Conservation (phyloP, 2,888 invertebrate species). For the Drosophila acutilabella region DNA sequence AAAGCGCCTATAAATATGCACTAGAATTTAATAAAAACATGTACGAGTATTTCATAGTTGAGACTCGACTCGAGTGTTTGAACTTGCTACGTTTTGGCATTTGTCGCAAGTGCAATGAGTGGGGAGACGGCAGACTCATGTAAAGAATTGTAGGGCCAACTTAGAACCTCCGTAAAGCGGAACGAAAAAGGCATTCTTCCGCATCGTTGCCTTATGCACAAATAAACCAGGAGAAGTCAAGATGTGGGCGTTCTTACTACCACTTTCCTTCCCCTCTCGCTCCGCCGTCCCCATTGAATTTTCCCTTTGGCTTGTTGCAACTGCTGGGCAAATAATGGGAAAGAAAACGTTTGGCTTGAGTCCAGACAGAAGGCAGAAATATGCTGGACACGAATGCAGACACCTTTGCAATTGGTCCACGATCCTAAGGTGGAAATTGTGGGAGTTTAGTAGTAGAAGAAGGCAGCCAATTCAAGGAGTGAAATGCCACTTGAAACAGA, state of each 20-base stretch:
- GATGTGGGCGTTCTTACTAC: conserved; percentile 6
- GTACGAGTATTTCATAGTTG: background rate
- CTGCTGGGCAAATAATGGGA: conserved; percentile 81
- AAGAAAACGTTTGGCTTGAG: conserved; percentile 38
- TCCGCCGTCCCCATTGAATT: conserved; percentile 17
- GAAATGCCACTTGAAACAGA: conserved; percentile 77
- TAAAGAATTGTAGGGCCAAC: conserved; percentile 30
- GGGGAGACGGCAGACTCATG: conserved; percentile 9
- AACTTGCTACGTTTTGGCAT: conserved; percentile 17
- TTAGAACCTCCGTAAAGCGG: conserved; percentile 37
- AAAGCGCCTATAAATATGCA: background rate
- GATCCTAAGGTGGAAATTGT: conserved; percentile 39
- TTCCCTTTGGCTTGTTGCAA: conserved; percentile 63
- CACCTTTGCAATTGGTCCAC: conserved; percentile 26
- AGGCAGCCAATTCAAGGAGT: conserved; percentile 62
- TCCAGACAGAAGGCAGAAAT: conserved; percentile 50
- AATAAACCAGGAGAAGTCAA: conserved; percentile 65
- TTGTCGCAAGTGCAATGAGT: conserved; percentile 51
- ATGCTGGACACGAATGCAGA: conserved; percentile 32
- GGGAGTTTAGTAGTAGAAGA: conserved; percentile 24
- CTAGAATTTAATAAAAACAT: background rate
- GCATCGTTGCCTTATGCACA: conserved; percentile 72
- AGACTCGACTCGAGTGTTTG: background rate
- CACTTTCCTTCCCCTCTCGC: background rate
- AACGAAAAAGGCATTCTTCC: conserved; percentile 67